Evolutionary conservation across 1,140 invertebrate genomes (phyloP), one percentile per base, ranked within the genome.

Genomic region (Phocides pigmalion): DNA sequence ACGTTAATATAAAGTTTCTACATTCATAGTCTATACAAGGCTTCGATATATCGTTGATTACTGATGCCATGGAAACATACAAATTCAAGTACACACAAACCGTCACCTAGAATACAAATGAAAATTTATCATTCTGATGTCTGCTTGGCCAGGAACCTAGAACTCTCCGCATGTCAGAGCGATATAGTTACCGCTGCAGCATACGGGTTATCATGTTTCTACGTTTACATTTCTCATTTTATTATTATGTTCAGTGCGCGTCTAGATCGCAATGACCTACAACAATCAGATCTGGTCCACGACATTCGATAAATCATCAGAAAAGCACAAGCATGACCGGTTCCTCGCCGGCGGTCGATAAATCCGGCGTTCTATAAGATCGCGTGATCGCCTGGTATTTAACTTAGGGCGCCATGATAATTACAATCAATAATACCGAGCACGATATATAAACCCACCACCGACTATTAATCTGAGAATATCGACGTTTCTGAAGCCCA

Each of bases 341-440:
- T 67, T 72, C 63, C 66, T 63, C 47, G 65, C 51, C 42, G 72
- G 67, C 62, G 62, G 37, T 47, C 68, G 64, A 74, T 84, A 83
- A 84, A 87, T 87, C 70, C 61, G 35, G 64, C 63, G 58, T 61
- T 50, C 68, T 50, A 59, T 66, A 59, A 61, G 62, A 76, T 89
- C 77, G 81, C 84, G 84, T 87, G 83, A 83, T 72, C 74, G 72
- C 65, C 62, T 76, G 65, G 82, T 82, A 74, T 82, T 82, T 82
- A 83, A 85, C 82, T 78, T 70, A 84, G 74, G 68, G 76, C 81
- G 75, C 80, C 81, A 87, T 84, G 75, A 85, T 86, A 85, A 89
- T 87, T 87, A 89, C 82, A 82, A 89, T 88, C 87, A 88, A 87
- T 89, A 89, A 85, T 79, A 80, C 74, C 72, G 58, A 70, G 70